Evolutionary conservation across 1,140 invertebrate species (phyloP), one percentile per base, ranked within the genome.

Genomic region (Rhopalosiphum padi): DNA sequence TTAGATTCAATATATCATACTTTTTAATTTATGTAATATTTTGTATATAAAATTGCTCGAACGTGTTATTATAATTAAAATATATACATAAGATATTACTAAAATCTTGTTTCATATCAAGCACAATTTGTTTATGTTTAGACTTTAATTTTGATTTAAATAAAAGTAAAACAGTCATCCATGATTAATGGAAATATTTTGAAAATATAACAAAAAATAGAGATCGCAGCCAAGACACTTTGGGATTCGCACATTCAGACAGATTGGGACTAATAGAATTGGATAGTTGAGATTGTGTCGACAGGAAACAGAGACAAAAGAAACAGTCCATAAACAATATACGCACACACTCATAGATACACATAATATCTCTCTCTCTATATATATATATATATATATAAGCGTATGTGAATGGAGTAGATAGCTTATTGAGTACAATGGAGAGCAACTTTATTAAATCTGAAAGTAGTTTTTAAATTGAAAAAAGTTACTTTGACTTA

Each of bases 231-330:
- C 30, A 18, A 35, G n/a, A n/a, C n/a, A n/a, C 15, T 77, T 77
- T n/a, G 18, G 5, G 15, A 77, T n/a, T 77, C 60, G 30, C 15
- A 5, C 30, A 77, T 68, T 68, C 15, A n/a, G 60, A 77, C 60
- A 77, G 60, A 77, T 83, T 83, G 37, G 83, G 83, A 43, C 37
- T 30, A 85, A 85, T 85, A 85, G 22, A 85, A 85, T 85, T 25
- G 23, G 23, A 85, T 43, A 25, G 37, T 85, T 43, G 37, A 30
- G 83, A 25, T 85, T 85, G 83, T 85, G 83, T 43, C 2, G 41
- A 85, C 83, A 8, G 9, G 21, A 41, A 85, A 85, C 37, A 25
- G 83, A 85, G 23, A 85, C 83, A 85, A 85, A 85, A 41, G 83
- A 41, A 85, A 43, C 37, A 85, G 41, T 41, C 23, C 83, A 41